Evolutionary conservation across 2,888 invertebrate genomes (phyloP), one percentile per base, ranked within the genome.

Genomic region (Cyaniris semiargus): DNA sequence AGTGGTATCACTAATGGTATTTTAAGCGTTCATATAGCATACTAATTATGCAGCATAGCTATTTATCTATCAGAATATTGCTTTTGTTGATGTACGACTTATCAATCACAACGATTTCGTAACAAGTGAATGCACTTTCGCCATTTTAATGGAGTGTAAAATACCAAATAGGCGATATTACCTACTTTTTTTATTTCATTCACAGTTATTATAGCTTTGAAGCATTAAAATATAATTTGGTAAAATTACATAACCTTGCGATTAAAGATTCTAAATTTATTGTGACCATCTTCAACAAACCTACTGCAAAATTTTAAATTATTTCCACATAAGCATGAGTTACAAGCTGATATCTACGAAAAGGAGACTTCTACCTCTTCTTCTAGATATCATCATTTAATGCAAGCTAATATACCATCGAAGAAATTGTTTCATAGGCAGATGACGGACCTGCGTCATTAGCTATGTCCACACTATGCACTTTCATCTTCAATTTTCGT

Each of bases 41-140:
- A 23, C 18, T 66, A 66, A 66, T 66, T 66, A 66, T 31, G 27
- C 66, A 66, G 27, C 27, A 31, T 27, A 27, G 66, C 66, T 27
- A 66, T 66, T 66, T 66, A 18, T 31, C 66, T 66, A 31, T 66
- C 66, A 13, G 66, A 66, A 66, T 66, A 66, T 66, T 10, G 27
- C 66, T 66, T 60, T 66, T 66, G 66, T 66, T 27, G 66, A 66
- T 27, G 60, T 60, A 34, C 34, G 44, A 72, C 23, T 44, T 76
- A 74, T 74, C 78, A 72, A 79, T 79, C 83, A 84, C 81, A 81
- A 82, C 77, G 79, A 80, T 85, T 84, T 85, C 83, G 84, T 85
- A 86, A 88, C 76, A 87, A 88, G 87, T 86, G 82, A 85, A 84
- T 80, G 83, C 82, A 79, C 77, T 80, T 78, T 81, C 81, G 82